These are phyloP conservation scores for Merops nubicus DNA, from an alignment of 2,113 vertebrate species.

Conservation along the genomic window DNA sequence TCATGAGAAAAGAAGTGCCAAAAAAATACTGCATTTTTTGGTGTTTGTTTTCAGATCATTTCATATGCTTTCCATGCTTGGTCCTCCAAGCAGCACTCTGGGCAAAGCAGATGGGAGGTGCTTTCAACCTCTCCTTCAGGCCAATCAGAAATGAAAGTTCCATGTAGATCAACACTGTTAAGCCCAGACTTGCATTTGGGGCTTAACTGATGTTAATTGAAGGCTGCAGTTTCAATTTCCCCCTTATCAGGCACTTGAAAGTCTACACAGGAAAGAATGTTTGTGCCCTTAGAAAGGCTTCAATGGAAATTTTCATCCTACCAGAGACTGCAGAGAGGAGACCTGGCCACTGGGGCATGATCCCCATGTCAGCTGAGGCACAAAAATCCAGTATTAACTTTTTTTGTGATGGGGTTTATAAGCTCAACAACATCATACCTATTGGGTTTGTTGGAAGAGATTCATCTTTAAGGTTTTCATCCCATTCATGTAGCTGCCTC, in stretches of 20 bases:
- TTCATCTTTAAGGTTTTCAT: slow-evolving; percentile 97
- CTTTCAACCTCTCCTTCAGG: neutral
- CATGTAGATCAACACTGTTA: neutral
- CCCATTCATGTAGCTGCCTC: slow-evolving; percentile 95
- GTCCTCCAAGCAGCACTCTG: neutral
- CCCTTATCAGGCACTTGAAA: neutral
- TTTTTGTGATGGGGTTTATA: neutral
- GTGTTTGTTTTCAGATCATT: neutral
- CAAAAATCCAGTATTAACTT: neutral
- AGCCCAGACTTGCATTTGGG: neutral
- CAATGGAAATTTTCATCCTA: neutral
- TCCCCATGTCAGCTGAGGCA: neutral
- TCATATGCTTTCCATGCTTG: neutral
- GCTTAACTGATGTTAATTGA: neutral
- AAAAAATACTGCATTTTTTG: neutral
- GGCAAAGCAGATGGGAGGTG: neutral
- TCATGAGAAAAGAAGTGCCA: neutral
- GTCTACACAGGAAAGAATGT: neutral
- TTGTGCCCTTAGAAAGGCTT: neutral
- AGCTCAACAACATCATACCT: slow-evolving; percentile 74
- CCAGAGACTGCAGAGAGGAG: neutral
- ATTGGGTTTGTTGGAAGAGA: slow-evolving; percentile 93
- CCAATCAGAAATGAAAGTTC: neutral
- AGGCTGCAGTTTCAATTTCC: neutral
- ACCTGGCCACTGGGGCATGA: neutral